Evolutionary conservation across 2,888 invertebrate genomes (phyloP), one percentile per base, ranked within the genome.

Genomic region (Yponomeuta evonymella): DNA sequence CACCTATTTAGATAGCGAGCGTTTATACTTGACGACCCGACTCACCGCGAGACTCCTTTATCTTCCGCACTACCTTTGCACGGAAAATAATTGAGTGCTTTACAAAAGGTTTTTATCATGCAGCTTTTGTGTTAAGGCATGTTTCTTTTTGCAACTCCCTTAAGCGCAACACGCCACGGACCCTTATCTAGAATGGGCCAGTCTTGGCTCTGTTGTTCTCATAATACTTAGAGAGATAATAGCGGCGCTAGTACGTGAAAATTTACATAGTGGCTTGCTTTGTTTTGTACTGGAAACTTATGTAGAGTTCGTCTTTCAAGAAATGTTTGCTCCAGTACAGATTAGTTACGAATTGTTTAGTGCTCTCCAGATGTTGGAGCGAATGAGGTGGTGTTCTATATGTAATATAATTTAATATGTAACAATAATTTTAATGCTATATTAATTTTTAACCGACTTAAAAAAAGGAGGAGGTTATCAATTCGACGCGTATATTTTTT

Each of bases 301-400:
- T 58, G 51, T 58, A 15, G 51, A 58, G 15, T 58, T 58, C 51
- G 51, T 58, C 51, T 58, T 58, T 58, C 51, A 12, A 12, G 29
- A 30, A 65, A 65, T 8, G 30, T 23, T 65, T 65, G 65, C 65
- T 65, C 12, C 65, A 23, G 12, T 3, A 3, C 29, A 8, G 3
- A 30, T 65, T 30, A 64, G 23, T 30, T 64, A 5, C 23, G 64
- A 71, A 71, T 70, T 71, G 70, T 12, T 3, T 51, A 10, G 51
- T 51, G 51, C 8, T 51, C 51, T 51, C 51, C 51, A 51, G 51
- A 51, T 51, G 51, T 51, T 6, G 51, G 73, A 73, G 73, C 75
- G 73, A 73, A 75, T 74, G 71, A 72, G 72, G 64, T 48, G 70
- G 69, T 75, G 73, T 72, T 74, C 73, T 23, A 23, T 23, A 23